Base-by-base conservation (phyloP, 1,140 invertebrate species). In the Zeugodacus cucurbitae region DNA sequence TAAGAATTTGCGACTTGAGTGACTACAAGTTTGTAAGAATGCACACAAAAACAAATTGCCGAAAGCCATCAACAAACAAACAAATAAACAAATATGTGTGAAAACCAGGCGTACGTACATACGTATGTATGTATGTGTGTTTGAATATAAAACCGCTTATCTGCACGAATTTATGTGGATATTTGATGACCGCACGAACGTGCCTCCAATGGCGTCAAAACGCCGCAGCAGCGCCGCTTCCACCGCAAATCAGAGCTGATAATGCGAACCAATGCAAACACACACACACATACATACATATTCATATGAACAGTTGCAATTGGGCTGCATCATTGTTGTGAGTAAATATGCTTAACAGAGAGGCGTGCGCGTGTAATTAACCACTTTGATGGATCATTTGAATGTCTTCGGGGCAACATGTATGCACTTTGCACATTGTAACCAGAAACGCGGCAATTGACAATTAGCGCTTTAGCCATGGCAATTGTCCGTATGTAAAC, bases 371-470 rank as follows among this genome's bases (percentile, higher is more conserved):
- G 20, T 82, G 10, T 82, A 82, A 82, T 82, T 82, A 82, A 82
- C 74, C 20, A 82, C 74, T 82, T 82, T 82, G 74, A 82, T 82
- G 74, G 74, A 82, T 82, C 74, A 82, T 82, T 82, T 82, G 41
- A 82, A 82, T 48, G 44, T 2, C 37, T 48, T 29, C 34, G 48
- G 74, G 7, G n/a, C 74, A 22, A 8, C 22, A 48, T 17, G 0
- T 54, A 17, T 54, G 48, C 5, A 17, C 48, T 74, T 74, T 20
- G 20, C 37, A 74, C 37, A 41, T 74, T 74, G 37, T 48, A 48
- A 22, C 34, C 1, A 82, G 11, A n/a, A 82, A 29, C n/a, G 17
- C 67, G 74, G 44, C 41, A 82, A 48, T 26, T 4, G 44, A n/a
- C 74, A 26, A 82, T 82, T 82, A 82, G 67, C 48, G 58, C 34